Evolutionary conservation across 2,797 vertebrate genomes (phyloP).

Genomic region (Lithobates pipiens): DNA sequence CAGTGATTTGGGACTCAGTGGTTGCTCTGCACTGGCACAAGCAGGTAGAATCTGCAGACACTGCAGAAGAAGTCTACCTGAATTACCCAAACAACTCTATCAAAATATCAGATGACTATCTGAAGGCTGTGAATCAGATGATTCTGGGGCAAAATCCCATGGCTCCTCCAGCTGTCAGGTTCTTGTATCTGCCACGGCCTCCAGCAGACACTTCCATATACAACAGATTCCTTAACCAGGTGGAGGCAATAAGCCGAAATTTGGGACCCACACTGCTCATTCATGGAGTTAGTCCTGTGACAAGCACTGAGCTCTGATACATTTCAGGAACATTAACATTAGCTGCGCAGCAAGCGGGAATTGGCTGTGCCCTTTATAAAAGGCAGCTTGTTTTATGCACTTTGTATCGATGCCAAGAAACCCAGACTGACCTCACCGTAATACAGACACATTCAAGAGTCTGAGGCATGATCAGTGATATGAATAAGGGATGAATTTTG

Average conservation of each 20-base stretch:
- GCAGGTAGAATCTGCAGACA: conserved; percentile 60
- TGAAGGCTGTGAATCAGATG: conserved; percentile 84
- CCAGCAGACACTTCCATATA: conserved; percentile 87
- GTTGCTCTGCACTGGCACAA: conserved; percentile 89
- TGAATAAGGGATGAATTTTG: neutral
- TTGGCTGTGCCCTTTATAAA: neutral
- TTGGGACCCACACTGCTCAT: conserved; percentile 90
- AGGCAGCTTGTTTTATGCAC: conserved; percentile 14
- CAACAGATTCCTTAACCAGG: conserved; percentile 81
- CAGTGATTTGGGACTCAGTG: conserved; percentile 87
- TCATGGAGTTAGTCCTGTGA: conserved; percentile 89
- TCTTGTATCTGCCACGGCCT: conserved; percentile 88
- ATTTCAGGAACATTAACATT: conserved; percentile 17
- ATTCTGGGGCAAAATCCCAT: conserved; percentile 77
- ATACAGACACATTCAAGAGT: neutral
- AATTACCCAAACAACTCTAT: conserved; percentile 82
- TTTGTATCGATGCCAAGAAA: neutral
- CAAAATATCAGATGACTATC: conserved; percentile 83
- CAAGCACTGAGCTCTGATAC: conserved; percentile 87
- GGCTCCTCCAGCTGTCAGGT: conserved; percentile 80
- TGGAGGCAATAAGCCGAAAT: conserved; percentile 84
- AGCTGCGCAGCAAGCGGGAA: neutral
- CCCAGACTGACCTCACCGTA: conserved; percentile 47
- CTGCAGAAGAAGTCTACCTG: conserved; percentile 69
- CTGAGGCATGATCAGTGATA: neutral